Base-by-base conservation (phyloP, 2,888 invertebrate species). In the Oscheius sp. region DNA sequence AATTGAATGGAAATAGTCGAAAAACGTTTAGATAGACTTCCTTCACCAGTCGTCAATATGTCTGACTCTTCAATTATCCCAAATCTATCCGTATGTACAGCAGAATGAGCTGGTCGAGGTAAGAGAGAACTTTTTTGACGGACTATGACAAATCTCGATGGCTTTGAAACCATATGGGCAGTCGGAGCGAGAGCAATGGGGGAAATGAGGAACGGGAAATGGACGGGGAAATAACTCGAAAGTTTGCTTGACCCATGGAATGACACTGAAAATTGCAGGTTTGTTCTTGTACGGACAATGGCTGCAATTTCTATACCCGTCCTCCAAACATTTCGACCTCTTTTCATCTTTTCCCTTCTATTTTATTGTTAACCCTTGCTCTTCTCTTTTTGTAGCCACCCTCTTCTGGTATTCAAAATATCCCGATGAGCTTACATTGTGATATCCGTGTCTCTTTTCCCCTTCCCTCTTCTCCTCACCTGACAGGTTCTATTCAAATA, bases 51-150 rank as follows among this genome's bases (percentile, higher is more conserved):
- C 75, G 0, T 69, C 79, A 16, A 78, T 82, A 45, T 83, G 83
- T 61, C 79, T 83, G 6, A 53, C 74, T 35, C 72, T 83, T 16
- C 76, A 79, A 55, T 52, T 83, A n/a, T 78, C 80, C 2, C 76
- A 80, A 63, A 81, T 83, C 27, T 83, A 80, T 64, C 81, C 81
- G 45, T 76, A 81, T 46, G 81, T 81, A 5, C 76, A 77, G 25
- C 78, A 76, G 1, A 81, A 83, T 46, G 81, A 82, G 53, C 61
- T 76, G 12, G 83, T 83, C 2, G 68, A 74, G 72, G 83, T 83
- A n/a, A 43, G 64, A 58, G 9, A 25, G 12, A 55, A 52, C 7
- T 16, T 12, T 9, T n/a, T 52, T 9, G 41, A 18, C 18, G 25
- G 21, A 12, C 61, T 41, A 61, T 61, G 61, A 61, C 45, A 61